These are phyloP conservation scores for Gryllus bimaculatus DNA, from an alignment of 1,140 invertebrate species.

Conservation along the genomic window DNA sequence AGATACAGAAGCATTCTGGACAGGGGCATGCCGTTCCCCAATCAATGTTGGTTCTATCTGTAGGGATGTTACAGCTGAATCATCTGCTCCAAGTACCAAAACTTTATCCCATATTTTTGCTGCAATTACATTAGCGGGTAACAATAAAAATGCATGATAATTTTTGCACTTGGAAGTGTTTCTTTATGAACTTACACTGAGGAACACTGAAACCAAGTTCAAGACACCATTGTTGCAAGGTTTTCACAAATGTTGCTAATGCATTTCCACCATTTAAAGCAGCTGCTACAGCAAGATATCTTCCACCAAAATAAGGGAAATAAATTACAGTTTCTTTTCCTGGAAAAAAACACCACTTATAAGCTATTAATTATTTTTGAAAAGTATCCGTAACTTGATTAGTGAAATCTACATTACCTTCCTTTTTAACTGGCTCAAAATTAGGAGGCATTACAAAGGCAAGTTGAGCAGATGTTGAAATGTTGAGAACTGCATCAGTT, in stretches of 20 bases:
- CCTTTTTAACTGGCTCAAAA: constrained; percentile 20
- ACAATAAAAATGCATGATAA: constrained; percentile 5
- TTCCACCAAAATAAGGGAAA: constrained; percentile 67
- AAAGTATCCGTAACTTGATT: background rate
- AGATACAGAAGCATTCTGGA: constrained; percentile 52
- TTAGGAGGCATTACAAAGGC: constrained; percentile 51
- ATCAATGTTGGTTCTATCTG: constrained; percentile 59
- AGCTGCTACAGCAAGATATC: constrained; percentile 72
- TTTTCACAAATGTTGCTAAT: constrained; percentile 70
- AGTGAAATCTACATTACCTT: background rate
- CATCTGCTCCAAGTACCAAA: constrained; percentile 48
- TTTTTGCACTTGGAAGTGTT: background rate
- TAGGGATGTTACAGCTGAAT: constrained; percentile 43
- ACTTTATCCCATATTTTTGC: constrained; percentile 71
- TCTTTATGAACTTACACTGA: constrained; percentile 42
- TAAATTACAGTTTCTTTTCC: constrained; percentile 47
- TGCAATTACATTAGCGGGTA: constrained; percentile 29
- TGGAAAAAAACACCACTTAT: constrained; percentile 25
- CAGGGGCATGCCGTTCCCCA: constrained; percentile 67
- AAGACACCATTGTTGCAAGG: constrained; percentile 70
- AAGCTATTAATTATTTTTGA: constrained; percentile 10
- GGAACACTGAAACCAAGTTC: constrained; percentile 65
- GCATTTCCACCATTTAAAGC: constrained; percentile 82
- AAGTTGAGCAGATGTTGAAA: constrained; percentile 81
- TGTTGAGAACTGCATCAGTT: constrained; percentile 69